Evolutionary conservation across 2,888 invertebrate species (phyloP).

Genomic region (Mythimna vitellina): DNA sequence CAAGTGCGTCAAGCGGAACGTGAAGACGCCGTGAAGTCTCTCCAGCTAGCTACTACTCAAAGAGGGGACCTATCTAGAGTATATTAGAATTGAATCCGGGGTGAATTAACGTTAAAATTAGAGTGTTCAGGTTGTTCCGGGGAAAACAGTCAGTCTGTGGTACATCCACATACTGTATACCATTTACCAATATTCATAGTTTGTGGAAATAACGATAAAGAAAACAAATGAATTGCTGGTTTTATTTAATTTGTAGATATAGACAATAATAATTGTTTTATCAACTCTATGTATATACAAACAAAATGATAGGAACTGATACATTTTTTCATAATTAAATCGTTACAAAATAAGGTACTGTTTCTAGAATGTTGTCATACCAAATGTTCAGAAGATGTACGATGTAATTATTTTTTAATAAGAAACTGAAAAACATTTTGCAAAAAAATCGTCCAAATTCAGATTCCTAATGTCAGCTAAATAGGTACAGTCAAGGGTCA

Average conservation of each 20-base stretch:
- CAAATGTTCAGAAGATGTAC: neutral
- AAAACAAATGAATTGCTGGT: slow-evolving; percentile 13
- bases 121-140: too few species aligned
- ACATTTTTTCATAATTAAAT: slow-evolving; percentile 42
- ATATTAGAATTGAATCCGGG: too few species aligned
- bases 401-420: neutral
- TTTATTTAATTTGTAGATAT: slow-evolving; percentile 21
- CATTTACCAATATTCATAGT: neutral
- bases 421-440: neutral
- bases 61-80: too few species aligned
- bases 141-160: too few species aligned
- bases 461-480: neutral
- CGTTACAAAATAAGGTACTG: slow-evolving; percentile 10
- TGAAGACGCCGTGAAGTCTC: too few species aligned
- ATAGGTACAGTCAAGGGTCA: neutral
- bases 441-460: neutral
- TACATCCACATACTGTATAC: too few species aligned
- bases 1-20: too few species aligned
- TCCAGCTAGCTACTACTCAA: too few species aligned
- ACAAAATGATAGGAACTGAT: slow-evolving; percentile 78
- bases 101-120: too few species aligned
- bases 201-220: neutral
- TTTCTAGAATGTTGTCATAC: neutral
- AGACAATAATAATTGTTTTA: slow-evolving; percentile 25
- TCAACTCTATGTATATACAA: slow-evolving; percentile 72